Evolutionary conservation across 2,797 vertebrate genomes (phyloP), one percentile per base, ranked within the genome.

Genomic region (Acomys russatus): DNA sequence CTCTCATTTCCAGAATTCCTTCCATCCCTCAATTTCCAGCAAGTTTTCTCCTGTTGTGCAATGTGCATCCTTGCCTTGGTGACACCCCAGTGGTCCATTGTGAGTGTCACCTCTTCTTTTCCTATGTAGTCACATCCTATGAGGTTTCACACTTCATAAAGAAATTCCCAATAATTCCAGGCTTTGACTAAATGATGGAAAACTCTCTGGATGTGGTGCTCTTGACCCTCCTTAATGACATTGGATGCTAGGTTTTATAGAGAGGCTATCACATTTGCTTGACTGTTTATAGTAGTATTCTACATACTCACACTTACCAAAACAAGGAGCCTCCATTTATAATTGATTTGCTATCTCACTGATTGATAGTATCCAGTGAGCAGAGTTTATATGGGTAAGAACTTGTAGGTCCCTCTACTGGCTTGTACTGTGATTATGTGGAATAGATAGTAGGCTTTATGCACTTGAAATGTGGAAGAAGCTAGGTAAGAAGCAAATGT

Each of bases 291-390:
- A 10, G 9, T 33, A 2, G 3, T 9, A 17, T 12, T 23, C 15
- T 56, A 33, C 38, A 56, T 1, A n/a, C 12, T 4, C 61, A 78
- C 22, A 35, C 20, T 66, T 70, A 61, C 15, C 15, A 84, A 51
- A 73, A 44, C 0, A 38, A 61, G 18, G 35, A 12, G 2, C 2
- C 35, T 35, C 82, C 61, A 0, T 0, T 35, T 20, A 3, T 2
- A 7, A 38, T 35, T 7, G 33, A 28, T 63, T 87, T 84, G 25
- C 33, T 28, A 18, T 49, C 33, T 70, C 33, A 8, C 10, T 33
- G 1, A 68, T 87, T 66, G 79, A 18, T 79, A 38, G 56, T 6
- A 35, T 9, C 56, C 59, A 15, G 0, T 84, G 1, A 64, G 49
- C 49, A 54, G 54, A 86, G 85, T n/a, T 91, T 68, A 61, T 77